These are phyloP conservation scores for Pseudomugil gertrudae DNA, from an alignment of 2,797 vertebrate species.

Conservation along the genomic window DNA sequence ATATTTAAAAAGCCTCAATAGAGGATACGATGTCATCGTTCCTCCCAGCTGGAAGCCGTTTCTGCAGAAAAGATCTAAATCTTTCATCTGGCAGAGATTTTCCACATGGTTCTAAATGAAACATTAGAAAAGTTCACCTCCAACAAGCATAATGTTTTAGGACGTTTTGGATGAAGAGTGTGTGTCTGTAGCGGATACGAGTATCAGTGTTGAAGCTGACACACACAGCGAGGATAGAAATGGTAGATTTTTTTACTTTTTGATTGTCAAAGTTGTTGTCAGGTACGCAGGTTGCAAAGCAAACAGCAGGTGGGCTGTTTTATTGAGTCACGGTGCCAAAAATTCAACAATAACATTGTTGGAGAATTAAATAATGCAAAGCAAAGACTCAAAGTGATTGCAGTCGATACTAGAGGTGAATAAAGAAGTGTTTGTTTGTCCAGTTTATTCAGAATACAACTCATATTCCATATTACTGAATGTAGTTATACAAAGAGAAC, in stretches of 20 bases:
- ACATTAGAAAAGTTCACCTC: constrained; percentile 31
- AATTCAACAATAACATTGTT: constrained; percentile 13
- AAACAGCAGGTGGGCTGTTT: constrained; percentile 6
- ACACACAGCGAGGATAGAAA: constrained; percentile 32
- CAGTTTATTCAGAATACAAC: constrained; percentile 11
- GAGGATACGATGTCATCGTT: constrained; percentile 54
- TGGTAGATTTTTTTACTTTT: constrained; percentile 29
- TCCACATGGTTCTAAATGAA: constrained; percentile 24
- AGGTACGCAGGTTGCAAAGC: constrained; percentile 26
- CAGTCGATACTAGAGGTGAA: constrained; percentile 27
- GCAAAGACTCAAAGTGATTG: constrained; percentile 18
- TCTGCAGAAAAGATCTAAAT: constrained; percentile 46
- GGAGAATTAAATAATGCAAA: constrained; percentile 20
- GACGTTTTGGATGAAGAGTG: constrained; percentile 20
- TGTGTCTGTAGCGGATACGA: constrained; percentile 18
- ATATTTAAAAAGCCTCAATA: constrained; percentile 70
- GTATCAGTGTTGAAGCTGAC: constrained; percentile 56
- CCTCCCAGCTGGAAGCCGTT: constrained; percentile 38
- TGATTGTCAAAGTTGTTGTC: constrained; percentile 40
- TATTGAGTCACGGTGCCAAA: constrained; percentile 9
- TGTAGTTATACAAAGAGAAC: constrained; percentile 12
- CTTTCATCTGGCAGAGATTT: constrained; percentile 35
- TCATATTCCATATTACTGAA: constrained; percentile 20
- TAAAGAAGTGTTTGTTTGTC: constrained; percentile 17
- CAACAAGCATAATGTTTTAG: constrained; percentile 1